A percentile compares a stretch with the other conserved stretches of the same genome.
Evolutionary conservation across 2,888 invertebrate species (phyloP).

Genomic region (Eremobia ochroleuca): DNA sequence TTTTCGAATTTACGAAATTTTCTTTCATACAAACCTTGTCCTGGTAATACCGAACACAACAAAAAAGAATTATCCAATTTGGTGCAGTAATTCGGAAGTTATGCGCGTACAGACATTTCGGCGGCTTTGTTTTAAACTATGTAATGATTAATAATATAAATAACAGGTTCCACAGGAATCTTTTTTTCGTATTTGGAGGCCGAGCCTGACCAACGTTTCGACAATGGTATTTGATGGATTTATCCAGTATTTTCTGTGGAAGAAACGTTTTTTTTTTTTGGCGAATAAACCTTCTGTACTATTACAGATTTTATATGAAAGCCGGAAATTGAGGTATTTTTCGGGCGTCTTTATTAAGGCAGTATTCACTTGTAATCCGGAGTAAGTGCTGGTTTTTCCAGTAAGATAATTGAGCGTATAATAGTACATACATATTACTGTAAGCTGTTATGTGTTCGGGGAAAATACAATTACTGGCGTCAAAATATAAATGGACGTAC

Average conservation of each 20-base stretch:
- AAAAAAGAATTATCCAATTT: too few relatives aligned
- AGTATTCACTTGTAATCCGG: constrained; percentile 22
- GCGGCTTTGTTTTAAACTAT: too few relatives aligned
- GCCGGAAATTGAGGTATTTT: constrained; percentile 29
- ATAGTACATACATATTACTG: constrained; percentile 46
- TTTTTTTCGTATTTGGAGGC: background rate
- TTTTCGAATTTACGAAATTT: too few relatives aligned
- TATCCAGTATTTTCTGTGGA: background rate
- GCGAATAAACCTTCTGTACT: constrained; percentile 21
- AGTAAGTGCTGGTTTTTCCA: constrained; percentile 36
- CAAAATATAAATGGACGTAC: constrained; percentile 27
- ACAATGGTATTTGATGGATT: background rate
- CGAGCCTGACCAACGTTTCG: background rate
- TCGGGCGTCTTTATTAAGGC: constrained; percentile 36
- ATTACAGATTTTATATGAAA: background rate
- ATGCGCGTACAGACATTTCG: too few relatives aligned
- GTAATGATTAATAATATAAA: too few relatives aligned
- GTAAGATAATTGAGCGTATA: constrained; percentile 47
- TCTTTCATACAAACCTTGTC: too few relatives aligned
- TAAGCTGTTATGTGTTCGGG: constrained; percentile 22
- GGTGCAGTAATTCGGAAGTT: too few relatives aligned
- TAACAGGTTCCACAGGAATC: background rate
- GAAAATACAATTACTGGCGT: constrained; percentile 40
- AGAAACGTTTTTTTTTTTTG: background rate
- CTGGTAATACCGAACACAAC: too few relatives aligned